Evolutionary conservation across 2,888 invertebrate species (phyloP).

Genomic region (Onthophagus sagittarius): DNA sequence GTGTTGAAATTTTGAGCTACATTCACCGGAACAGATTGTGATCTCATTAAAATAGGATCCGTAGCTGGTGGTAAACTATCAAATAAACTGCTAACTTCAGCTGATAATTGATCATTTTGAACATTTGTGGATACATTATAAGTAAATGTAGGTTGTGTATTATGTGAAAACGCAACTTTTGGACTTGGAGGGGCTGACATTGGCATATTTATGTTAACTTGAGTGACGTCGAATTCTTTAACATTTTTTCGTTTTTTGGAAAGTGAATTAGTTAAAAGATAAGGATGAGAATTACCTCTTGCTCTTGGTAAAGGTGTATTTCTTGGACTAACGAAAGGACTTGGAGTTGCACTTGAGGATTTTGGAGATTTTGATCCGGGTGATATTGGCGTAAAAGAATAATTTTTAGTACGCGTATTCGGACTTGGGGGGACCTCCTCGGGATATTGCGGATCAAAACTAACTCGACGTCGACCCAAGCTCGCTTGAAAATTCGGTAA

Average conservation of each 20-base stretch:
- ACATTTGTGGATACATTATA: constrained; percentile 39
- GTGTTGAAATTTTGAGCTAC: constrained; percentile 23
- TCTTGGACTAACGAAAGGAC: constrained; percentile 79
- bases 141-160: constrained; percentile 48
- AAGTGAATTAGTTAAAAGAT: constrained; percentile 27
- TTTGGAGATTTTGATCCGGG: constrained; percentile 55
- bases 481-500: constrained; percentile 13
- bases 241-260: constrained; percentile 23
- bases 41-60: constrained; percentile 49
- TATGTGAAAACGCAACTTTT: constrained; percentile 48
- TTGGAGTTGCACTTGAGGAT: constrained; percentile 65
- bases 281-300: constrained; percentile 56
- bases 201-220: constrained; percentile 40
- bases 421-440: constrained; percentile 67
- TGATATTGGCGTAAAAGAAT: constrained; percentile 83
- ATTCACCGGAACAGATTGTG: constrained; percentile 76
- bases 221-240: neutral
- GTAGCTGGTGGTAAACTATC: constrained; percentile 48
- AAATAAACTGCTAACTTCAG: constrained; percentile 62
- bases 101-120: constrained; percentile 50
- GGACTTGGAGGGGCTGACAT: constrained; percentile 72
- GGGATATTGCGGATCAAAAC: constrained; percentile 53
- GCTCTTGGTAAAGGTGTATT: constrained; percentile 70
- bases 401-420: constrained; percentile 72
- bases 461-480: constrained; percentile 50